Evolutionary conservation across 2,113 vertebrate genomes (phyloP), one percentile per base, ranked within the genome.

Genomic region (Melanerpes formicivorus): DNA sequence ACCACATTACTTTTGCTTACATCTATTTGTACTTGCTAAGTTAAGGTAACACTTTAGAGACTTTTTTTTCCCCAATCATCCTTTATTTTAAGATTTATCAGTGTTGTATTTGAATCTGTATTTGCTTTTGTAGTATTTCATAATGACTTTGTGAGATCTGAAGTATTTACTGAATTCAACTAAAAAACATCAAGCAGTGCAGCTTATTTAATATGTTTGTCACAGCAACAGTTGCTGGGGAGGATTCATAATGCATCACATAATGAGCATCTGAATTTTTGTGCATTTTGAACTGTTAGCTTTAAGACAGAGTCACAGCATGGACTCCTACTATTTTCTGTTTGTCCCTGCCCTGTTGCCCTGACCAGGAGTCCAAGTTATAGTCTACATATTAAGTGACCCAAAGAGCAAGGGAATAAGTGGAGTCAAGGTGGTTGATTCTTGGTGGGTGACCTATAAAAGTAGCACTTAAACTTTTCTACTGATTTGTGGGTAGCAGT

Each of bases 381-480:
- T 14, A 55, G 6, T 37, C 90, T 22, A 7, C 4, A 3, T 4
- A 21, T 40, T 3, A 12, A 67, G 13, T 14, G 21, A 30, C 10
- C 4, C 19, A 66, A 42, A 34, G 1, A 77, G 9, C 6, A 46
- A 90, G 14, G 12, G 73, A 77, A 40, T 5, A 7, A 2, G 5
- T 25, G 5, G 6, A 25, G 4, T 46, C 23, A 60, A 3, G 3
- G 5, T 1, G 6, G 1, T 0, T 52, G 9, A 2, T 40, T 72
- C 56, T 32, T 52, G 6, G 29, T 8, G n/a, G 5, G 1, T 37
- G 9, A 16, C 8, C 27, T 74, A 1, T 55, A 8, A 30, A 72
- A 55, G 10, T 6, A 22, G 2, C 2, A 22, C 7, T 58, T 71
- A 26, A 66, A 27, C 5, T 66, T 14, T 34, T 80, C 12, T 74